Evolutionary conservation across 2,113 vertebrate species (phyloP).

Genomic region (Callaeas wilsoni): DNA sequence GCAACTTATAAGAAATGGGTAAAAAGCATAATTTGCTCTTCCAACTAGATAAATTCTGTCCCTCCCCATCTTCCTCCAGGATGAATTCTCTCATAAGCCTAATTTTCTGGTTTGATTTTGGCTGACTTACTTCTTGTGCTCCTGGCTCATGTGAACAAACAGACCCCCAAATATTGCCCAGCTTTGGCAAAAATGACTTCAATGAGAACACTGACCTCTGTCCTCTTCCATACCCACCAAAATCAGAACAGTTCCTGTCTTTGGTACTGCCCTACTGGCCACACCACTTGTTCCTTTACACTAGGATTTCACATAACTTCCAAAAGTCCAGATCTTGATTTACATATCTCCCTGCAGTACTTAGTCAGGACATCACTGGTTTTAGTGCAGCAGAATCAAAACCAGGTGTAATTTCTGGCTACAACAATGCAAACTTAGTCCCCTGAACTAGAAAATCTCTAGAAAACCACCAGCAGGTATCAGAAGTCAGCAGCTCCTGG

Average conservation of each 20-base stretch:
- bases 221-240: fast-evolving
- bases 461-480: neutral
- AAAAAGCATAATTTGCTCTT: neutral
- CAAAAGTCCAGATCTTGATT: neutral
- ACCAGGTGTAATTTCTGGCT: neutral
- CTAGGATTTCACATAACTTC: neutral
- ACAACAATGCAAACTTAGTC: too few relatives aligned
- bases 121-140: neutral
- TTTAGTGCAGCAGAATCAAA: neutral
- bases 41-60: neutral
- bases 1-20: neutral
- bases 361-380: neutral
- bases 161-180: neutral
- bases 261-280: neutral
- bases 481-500: neutral
- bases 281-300: neutral
- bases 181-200: neutral
- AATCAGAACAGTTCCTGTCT: neutral
- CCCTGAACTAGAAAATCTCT: neutral
- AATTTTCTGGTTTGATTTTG: neutral
- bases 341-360: neutral
- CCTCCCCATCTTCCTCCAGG: neutral
- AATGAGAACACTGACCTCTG: neutral
- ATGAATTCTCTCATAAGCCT: neutral
- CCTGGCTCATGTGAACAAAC: neutral